Evolutionary conservation across 2,888 invertebrate genomes (phyloP), one percentile per base, ranked within the genome.

Genomic region (Neoitamus cyanurus): DNA sequence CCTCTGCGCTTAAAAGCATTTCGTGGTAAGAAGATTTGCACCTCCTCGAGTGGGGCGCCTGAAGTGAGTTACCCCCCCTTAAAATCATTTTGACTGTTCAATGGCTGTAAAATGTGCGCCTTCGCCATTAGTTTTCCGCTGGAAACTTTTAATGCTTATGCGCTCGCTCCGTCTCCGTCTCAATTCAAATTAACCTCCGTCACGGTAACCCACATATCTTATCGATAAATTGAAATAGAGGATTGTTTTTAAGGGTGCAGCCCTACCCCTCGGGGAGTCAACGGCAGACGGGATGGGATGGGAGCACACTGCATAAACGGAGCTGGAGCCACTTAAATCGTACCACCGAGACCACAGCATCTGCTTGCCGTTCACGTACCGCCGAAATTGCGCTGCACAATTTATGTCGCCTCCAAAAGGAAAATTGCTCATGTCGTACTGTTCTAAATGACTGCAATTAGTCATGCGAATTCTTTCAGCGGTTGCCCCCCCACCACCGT

Each of bases 381-480:
- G 69, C 15, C 25, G 69, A 82, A 82, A 82, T 82, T 82, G 69
- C 69, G 37, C 69, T 31, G 68, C 69, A 37, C 82, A 69, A 82
- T 82, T 82, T 82, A 82, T 82, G 82, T 82, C 82, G 69, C 69
- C 20, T 82, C 69, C 20, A 34, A 69, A 72, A 69, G 15, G 82
- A 82, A 82, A 82, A 82, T 82, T 82, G 36, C 82, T 82, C 82
- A 82, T 82, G 82, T 82, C 69, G 82, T 82, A 15, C 69, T 82
- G 15, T 82, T 69, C 82, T 42, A 82, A 82, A 82, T 82, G 68
- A 69, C 82, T 82, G 69, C 69, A 82, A 82, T 82, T 82, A 82
- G 82, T 82, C 82, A 82, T 82, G 69, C 82, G 82, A 82, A 82
- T 69, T 36, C 36, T 69, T 34, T 69, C 37, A 69, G 36, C 36